Percentiles rank a stretch among this genome's conserved stretches.
These are phyloP conservation scores for Oppia nitens DNA, from an alignment of 1,140 invertebrate genomes.

Conservation along the genomic window DNA sequence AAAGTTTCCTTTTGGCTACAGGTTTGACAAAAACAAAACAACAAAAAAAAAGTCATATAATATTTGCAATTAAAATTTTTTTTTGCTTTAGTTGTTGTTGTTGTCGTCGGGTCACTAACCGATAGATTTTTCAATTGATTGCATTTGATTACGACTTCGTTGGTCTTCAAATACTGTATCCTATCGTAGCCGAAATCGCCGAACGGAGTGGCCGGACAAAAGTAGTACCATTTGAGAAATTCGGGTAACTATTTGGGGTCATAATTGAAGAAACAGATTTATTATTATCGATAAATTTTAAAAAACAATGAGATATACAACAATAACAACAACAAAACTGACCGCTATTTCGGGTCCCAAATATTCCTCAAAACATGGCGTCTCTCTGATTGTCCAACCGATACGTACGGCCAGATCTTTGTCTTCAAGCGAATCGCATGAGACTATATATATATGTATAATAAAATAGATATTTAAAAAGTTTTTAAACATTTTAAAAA, in stretches of 20 bases:
- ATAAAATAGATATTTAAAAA: neutral
- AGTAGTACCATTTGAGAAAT: slow-evolving; percentile 15
- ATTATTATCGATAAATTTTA: neutral
- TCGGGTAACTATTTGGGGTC: slow-evolving; percentile 16
- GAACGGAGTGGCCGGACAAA: slow-evolving; percentile 8
- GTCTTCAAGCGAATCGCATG: neutral
- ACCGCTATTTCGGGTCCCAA: slow-evolving; percentile 23
- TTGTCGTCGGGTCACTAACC: too few species aligned
- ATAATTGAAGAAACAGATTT: neutral
- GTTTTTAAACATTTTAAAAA: too few species aligned
- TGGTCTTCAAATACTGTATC: slow-evolving; percentile 14
- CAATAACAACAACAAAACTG: slow-evolving; percentile 14
- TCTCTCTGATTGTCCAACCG: slow-evolving; percentile 25
- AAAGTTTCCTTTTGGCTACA: too few species aligned
- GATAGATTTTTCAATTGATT: slow-evolving; percentile 10
- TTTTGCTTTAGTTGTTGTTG: too few species aligned
- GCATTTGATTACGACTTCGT: slow-evolving; percentile 13
- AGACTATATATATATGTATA: slow-evolving; percentile 7
- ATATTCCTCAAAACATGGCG: slow-evolving; percentile 30
- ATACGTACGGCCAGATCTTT: slow-evolving; percentile 20
- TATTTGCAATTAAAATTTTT: too few species aligned
- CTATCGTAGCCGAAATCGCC: slow-evolving; percentile 15
- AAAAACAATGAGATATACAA: neutral
- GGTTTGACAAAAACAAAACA: too few species aligned
- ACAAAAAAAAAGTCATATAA: too few species aligned